Base-by-base conservation (phyloP, 2,888 invertebrate genomes). In the Dynastes hyllus region DNA sequence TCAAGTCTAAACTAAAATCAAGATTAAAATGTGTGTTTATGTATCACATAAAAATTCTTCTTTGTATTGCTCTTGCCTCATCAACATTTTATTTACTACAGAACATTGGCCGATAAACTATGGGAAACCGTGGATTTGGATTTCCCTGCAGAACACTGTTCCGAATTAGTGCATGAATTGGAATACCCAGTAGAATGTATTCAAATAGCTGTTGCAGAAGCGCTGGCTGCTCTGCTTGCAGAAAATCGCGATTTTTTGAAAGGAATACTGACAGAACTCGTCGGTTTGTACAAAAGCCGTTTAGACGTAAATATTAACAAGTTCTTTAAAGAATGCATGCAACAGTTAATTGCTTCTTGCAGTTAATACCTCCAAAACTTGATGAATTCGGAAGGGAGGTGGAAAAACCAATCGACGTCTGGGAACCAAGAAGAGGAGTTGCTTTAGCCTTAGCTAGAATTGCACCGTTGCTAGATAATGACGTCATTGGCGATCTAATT, bases 331-430 rank as follows among this genome's bases (percentile, higher is more conserved):
- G 45, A 45, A 45, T 11, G 45, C 1, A 11, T 45, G 32, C n/a
- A 16, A 55, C 5, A 55, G 3, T 55, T 22, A 4, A 6, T 40
- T 70, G 16, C 77, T 58, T 11, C 27, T 69, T n/a, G 6, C 87
- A 93, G 91, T 91, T 96, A 91, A 95, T 96, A 85, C 96, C 97
- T 13, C 95, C 97, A 0, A 93, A 93, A 87, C 90, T 96, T 83
- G 98, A 99, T 90, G 94, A 95, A 87, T 97, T 99, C 90, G 98
- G 98, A 13, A 93, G 99, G 82, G 94, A 95, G 87, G 91, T 97
- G 55, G 94, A 94, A 85, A 94, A 94, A 83, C 94, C 96, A 0
- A 92, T 96, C 77, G 99, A 99, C 90, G 94, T 94, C 84, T 99
- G 97, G 97, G 94, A 94, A 81, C 95, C 96, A 6, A 92, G 99